phyloP scores from a whole-genome alignment of 1,140 invertebrate genomes.

The Saccostrea cuccullata region DNA sequence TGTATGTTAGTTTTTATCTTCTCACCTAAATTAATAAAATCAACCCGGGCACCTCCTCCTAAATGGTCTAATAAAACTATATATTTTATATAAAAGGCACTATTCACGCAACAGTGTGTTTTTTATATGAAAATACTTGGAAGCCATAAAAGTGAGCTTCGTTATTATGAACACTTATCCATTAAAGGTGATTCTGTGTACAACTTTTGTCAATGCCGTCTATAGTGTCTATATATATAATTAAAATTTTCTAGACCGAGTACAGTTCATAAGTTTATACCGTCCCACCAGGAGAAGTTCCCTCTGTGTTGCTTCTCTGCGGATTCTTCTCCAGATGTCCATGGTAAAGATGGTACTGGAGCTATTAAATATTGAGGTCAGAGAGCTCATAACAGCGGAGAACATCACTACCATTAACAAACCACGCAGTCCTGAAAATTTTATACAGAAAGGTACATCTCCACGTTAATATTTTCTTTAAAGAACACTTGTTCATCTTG shows the following conservation, averaged over 20 bases:
- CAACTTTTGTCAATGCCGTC: no score
- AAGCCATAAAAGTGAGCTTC: no score
- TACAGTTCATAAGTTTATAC: slow-evolving; percentile 57
- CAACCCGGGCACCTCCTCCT: no score
- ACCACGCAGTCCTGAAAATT: slow-evolving; percentile 66
- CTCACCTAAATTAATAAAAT: no score
- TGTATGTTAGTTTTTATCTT: no score
- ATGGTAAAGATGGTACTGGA: slow-evolving; percentile 81
- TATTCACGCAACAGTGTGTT: no score
- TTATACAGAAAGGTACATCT: background rate
- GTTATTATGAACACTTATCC: no score
- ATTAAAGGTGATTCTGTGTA: no score
- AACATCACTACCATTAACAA: slow-evolving; percentile 81
- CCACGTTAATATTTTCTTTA: background rate
- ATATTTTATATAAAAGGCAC: no score
- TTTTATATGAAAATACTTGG: no score
- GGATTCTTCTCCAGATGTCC: slow-evolving; percentile 79
- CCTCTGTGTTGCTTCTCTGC: slow-evolving; percentile 75
- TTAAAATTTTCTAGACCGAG: background rate
- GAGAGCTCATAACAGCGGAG: slow-evolving; percentile 80
- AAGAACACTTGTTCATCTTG: background rate
- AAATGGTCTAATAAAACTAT: no score
- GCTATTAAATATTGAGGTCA: slow-evolving; percentile 81
- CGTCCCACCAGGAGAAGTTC: slow-evolving; percentile 79
- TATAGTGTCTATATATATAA: no score